Percentiles rank a stretch among this genome's conserved stretches.
phyloP scores from a whole-genome alignment of 2,113 vertebrate species.

The Paradisaea rubra region DNA sequence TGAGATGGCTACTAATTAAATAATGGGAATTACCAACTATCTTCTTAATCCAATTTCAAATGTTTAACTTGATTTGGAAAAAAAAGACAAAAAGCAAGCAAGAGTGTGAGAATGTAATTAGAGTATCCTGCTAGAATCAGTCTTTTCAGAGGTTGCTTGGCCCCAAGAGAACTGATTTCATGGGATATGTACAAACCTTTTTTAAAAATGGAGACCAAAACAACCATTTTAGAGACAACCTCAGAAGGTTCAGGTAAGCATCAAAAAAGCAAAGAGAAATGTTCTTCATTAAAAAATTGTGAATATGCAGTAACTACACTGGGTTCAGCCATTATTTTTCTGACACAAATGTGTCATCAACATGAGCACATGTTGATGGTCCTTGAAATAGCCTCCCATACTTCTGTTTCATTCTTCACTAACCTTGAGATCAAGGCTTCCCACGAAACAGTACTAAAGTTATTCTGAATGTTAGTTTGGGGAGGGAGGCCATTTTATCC shows the following conservation, averaged over 20 bases:
- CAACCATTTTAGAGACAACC: neutral
- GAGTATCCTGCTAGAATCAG: neutral
- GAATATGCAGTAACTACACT: neutral
- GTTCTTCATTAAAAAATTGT: neutral
- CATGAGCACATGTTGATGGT: neutral
- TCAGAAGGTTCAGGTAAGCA: neutral
- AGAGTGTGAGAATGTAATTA: neutral
- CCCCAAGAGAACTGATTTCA: neutral
- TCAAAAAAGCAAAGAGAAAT: neutral
- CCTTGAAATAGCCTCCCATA: neutral
- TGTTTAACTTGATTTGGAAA: neutral
- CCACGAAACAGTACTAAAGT: neutral
- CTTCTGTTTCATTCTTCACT: neutral
- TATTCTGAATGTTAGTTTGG: neutral
- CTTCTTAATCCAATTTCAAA: neutral
- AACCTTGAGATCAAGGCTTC: neutral
- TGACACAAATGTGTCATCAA: neutral
- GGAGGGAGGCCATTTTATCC: neutral
- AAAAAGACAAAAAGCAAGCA: neutral
- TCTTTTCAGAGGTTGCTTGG: neutral
- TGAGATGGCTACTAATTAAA: neutral
- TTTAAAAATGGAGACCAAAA: neutral
- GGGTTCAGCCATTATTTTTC: neutral
- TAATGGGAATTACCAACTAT: neutral
- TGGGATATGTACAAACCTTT: neutral